A percentile compares a stretch with the other conserved stretches of the same genome.
Conservation (phyloP, 2,888 invertebrate species). For the Erebia aethiops region DNA sequence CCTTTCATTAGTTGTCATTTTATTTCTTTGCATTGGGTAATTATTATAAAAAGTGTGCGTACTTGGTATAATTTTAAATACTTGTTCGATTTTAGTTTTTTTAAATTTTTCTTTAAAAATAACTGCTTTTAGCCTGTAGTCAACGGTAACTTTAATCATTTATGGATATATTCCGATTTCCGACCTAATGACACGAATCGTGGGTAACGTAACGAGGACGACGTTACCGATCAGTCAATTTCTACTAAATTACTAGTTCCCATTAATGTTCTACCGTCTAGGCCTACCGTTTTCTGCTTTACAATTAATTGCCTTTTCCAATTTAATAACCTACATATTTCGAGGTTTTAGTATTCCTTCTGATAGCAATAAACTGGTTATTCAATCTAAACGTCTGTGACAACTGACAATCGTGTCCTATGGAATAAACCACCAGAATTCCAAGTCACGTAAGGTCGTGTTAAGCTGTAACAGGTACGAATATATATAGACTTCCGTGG, state of each 20-base stretch:
- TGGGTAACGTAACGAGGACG: neutral
- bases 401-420: constrained; percentile 15
- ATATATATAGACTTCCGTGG: constrained; percentile 51
- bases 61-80: neutral
- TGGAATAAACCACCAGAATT: constrained; percentile 48
- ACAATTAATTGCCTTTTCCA: neutral
- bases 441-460: constrained; percentile 69
- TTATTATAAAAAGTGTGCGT: no score
- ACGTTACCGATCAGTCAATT: neutral
- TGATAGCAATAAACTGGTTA: constrained; percentile 11
- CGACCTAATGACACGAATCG: neutral
- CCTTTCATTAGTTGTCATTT: no score
- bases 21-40: no score
- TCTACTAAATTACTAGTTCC: constrained; percentile 3
- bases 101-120: neutral
- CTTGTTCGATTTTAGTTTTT: neutral
- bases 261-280: neutral
- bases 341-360: neutral
- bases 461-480: constrained; percentile 65
- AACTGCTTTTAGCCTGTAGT: neutral
- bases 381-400: constrained; percentile 12
- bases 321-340: neutral
- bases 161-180: constrained; percentile 4
- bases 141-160: neutral
- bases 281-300: neutral